phyloP scores from a whole-genome alignment of 2,797 vertebrate species.

The Ciconia nigra region DNA sequence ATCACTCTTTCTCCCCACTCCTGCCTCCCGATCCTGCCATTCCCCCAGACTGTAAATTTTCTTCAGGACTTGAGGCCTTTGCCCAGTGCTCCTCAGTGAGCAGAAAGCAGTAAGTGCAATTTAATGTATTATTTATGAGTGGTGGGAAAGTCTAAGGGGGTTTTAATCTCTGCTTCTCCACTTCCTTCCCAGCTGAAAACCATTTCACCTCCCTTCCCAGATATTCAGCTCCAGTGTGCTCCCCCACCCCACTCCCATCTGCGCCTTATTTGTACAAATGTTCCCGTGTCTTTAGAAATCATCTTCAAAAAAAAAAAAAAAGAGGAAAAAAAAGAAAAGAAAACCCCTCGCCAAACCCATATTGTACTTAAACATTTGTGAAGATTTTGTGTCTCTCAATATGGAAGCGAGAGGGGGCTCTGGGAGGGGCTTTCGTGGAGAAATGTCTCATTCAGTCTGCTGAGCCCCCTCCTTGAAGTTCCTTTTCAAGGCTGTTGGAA shows the following conservation, averaged over 20 bases:
- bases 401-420: conserved; percentile 61
- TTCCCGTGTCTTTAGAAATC: conserved; percentile 71
- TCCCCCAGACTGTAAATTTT: background rate
- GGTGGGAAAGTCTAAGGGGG: conserved; percentile 62
- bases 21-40: background rate
- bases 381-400: conserved; percentile 71
- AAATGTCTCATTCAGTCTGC: conserved; percentile 72
- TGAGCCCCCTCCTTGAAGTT: conserved; percentile 70
- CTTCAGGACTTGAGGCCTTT: background rate
- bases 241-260: conserved; percentile 68
- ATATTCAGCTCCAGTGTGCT: conserved; percentile 56
- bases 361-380: conserved; percentile 75
- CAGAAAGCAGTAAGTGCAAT: conserved; percentile 54
- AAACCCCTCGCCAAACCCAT: conserved; percentile 52
- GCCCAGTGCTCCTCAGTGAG: conserved; percentile 20
- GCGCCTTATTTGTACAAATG: conserved; percentile 75
- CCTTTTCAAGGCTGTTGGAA: conserved; percentile 74
- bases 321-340: background rate
- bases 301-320: conserved; percentile 29
- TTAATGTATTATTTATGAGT: conserved; percentile 76
- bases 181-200: conserved; percentile 78
- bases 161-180: conserved; percentile 68
- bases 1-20: background rate
- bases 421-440: conserved; percentile 41
- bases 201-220: conserved; percentile 72